Evolutionary conservation across 1,140 invertebrate species (phyloP).

Genomic region (Drosophila nasuta): DNA sequence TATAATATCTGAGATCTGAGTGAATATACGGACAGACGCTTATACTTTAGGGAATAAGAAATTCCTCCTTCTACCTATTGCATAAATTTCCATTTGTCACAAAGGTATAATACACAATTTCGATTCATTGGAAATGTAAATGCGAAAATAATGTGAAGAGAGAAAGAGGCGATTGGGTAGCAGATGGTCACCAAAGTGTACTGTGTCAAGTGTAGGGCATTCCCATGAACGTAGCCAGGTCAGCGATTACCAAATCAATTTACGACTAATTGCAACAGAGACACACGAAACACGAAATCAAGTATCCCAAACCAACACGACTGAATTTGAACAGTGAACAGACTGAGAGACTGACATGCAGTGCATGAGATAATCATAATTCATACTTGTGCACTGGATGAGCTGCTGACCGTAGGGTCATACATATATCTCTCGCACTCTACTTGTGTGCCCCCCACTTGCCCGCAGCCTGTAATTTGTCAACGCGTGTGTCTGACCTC

Average conservation of each 20-base stretch:
- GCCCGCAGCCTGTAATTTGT: conserved; percentile 38
- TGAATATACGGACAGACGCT: no score
- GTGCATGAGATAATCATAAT: conserved; percentile 33
- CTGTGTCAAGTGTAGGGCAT: conserved; percentile 39
- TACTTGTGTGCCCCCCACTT: no score
- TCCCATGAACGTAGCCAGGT: conserved; percentile 3
- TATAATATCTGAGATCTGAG: no score
- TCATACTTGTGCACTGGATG: background rate
- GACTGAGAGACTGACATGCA: conserved; percentile 7
- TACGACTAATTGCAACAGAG: conserved; percentile 44
- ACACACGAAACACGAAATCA: conserved; percentile 23
- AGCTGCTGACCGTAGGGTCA: background rate
- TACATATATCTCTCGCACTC: background rate
- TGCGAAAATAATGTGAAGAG: conserved; percentile 5
- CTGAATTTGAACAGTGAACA: background rate
- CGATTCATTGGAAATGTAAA: conserved; percentile 7
- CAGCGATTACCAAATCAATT: conserved; percentile 54
- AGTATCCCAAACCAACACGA: background rate
- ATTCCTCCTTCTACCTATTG: no score
- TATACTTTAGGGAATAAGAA: no score
- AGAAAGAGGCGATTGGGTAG: background rate
- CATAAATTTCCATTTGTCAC: no score
- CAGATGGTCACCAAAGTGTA: conserved; percentile 16
- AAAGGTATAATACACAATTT: conserved; percentile 5
- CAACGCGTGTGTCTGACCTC: conserved; percentile 42